phyloP scores from a whole-genome alignment of 2,888 invertebrate genomes.

The Machimus atricapillus region DNA sequence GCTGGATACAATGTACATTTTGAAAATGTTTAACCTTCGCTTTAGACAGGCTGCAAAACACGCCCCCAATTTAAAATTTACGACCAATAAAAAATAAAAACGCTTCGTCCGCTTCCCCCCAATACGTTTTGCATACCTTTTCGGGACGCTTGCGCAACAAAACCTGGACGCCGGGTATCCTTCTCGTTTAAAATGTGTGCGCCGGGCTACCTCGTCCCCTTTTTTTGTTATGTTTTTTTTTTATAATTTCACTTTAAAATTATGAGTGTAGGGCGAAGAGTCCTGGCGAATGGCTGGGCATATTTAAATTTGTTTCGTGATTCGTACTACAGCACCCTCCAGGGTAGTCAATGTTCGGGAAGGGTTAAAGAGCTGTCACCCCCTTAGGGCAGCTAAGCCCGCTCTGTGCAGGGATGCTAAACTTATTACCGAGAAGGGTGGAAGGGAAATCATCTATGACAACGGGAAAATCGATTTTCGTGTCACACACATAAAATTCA shows the following conservation, averaged over 20 bases:
- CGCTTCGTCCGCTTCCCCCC: constrained; percentile 41
- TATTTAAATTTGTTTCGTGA: not conserved
- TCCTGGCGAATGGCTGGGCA: not conserved
- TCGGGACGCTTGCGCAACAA: constrained; percentile 46
- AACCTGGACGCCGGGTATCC: not conserved
- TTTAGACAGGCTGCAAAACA: constrained; percentile 48
- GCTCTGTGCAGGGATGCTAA: constrained; percentile 23
- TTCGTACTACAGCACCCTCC: not conserved
- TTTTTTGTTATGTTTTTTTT: not conserved
- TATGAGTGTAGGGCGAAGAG: constrained; percentile 14
- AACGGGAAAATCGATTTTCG: constrained; percentile 53
- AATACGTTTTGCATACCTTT: constrained; percentile 50
- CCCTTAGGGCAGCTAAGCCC: not conserved
- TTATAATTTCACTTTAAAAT: constrained; percentile 28
- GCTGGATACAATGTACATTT: constrained; percentile 23
- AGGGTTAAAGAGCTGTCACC: not conserved
- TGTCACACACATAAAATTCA: constrained; percentile 52
- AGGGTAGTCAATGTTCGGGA: not conserved
- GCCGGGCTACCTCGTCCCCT: constrained; percentile 6
- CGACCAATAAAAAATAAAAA: constrained; percentile 58
- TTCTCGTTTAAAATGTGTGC: constrained; percentile 33
- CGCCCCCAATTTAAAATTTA: constrained; percentile 58
- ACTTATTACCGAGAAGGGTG: constrained; percentile 35
- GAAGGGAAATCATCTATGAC: constrained; percentile 52
- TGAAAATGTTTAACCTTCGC: constrained; percentile 37